Base-by-base conservation (phyloP, 2,888 invertebrate genomes). In the Diaperis boleti region DNA sequence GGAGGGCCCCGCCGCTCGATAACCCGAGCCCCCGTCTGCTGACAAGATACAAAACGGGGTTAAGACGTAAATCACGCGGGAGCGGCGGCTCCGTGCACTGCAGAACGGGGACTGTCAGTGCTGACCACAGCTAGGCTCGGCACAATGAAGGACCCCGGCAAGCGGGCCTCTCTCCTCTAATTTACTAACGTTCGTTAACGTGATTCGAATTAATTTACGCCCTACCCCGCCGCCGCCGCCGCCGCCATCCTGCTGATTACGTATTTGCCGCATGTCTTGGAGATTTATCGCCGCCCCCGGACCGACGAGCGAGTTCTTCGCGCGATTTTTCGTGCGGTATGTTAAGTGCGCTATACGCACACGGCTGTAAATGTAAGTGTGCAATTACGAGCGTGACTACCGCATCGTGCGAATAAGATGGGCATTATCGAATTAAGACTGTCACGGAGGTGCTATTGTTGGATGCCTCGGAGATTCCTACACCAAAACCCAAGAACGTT, bases 51-150 rank as follows among this genome's bases (percentile, higher is more conserved):
- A 83, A 83, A 84, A 83, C 81, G 83, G 79, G 81, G 81, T 81
- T 81, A 79, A 79, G 83, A 85, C 84, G 86, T 87, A 87, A 86
- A 86, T 87, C 86, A 86, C 84, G 82, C 79, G 81, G 80, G 72
- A 74, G 72, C 73, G 74, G 74, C 73, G 74, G 76, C 74, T 75
- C 75, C 66, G 72, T 69, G 71, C 72, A 69, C 66, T 74, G 71
- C 74, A 72, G 69, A 66, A 64, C 54, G 62, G 66, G 62, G 65
- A 69, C 71, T 71, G 74, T 74, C 74, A 74, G 72, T 72, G 76
- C 78, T 80, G 79, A 79, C 79, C 79, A 76, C 79, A 79, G 75
- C 76, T 72, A 72, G 74, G 75, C 75, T 73, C 74, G 49, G 75
- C 73, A 75, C 74, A 75, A 74, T 59, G 66, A 67, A 72, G 69